These are phyloP conservation scores for Nerophis ophidion DNA, from an alignment of 2,113 vertebrate genomes.

Conservation along the genomic window DNA sequence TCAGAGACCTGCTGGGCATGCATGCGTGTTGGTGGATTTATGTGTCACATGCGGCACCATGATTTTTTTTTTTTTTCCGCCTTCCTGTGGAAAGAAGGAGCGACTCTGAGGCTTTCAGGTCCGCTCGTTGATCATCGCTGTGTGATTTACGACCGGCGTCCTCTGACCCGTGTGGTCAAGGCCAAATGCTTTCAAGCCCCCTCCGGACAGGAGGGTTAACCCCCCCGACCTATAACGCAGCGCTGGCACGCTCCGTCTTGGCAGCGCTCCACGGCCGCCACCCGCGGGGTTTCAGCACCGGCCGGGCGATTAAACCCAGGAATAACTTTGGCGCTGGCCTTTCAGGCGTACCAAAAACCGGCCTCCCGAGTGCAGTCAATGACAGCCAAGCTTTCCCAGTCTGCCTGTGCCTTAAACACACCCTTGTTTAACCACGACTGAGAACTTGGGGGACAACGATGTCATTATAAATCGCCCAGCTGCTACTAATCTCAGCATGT, in stretches of 20 bases:
- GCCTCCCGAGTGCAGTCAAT: slow-evolving; percentile 43
- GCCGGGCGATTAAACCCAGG: slow-evolving; percentile 57
- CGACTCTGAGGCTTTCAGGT: slow-evolving; percentile 7
- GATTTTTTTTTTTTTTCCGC: too few relatives aligned
- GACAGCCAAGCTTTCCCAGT: slow-evolving; percentile 33
- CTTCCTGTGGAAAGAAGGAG: too few relatives aligned
- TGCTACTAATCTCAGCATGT: slow-evolving; percentile 53
- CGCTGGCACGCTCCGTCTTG: slow-evolving; percentile 26
- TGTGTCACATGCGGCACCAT: too few relatives aligned
- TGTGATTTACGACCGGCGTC: slow-evolving; percentile 50
- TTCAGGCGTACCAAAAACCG: not conserved
- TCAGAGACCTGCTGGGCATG: slow-evolving; percentile 24
- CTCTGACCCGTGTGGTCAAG: slow-evolving; percentile 46
- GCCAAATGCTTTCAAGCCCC: slow-evolving; percentile 42
- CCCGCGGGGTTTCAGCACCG: slow-evolving; percentile 36
- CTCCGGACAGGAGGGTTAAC: slow-evolving; percentile 47
- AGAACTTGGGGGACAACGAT: slow-evolving; percentile 39
- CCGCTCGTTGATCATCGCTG: slow-evolving; percentile 37
- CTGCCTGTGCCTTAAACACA: slow-evolving; percentile 13
- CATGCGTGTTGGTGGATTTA: slow-evolving; percentile 2
- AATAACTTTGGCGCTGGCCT: slow-evolving; percentile 19
- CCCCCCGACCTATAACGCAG: slow-evolving; percentile 39
- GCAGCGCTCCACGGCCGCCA: slow-evolving; percentile 32
- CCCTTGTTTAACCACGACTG: slow-evolving; percentile 38
- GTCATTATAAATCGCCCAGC: slow-evolving; percentile 55